phyloP scores from a whole-genome alignment of 2,797 vertebrate species.

The Denticeps clupeoides region DNA sequence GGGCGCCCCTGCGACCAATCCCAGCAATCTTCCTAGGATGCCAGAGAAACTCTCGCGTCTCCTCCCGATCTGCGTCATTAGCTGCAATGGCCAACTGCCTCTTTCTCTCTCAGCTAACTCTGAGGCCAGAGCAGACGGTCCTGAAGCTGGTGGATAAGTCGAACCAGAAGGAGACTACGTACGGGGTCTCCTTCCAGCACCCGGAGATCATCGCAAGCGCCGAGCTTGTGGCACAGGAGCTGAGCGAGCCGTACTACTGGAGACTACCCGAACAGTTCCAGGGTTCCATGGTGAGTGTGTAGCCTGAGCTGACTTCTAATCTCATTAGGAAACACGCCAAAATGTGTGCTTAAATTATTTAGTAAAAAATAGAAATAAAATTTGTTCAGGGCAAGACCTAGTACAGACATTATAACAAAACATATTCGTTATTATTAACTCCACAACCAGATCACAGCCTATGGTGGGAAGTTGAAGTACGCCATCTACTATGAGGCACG shows the following conservation, averaged over 20 bases:
- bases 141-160: slow-evolving; percentile 84
- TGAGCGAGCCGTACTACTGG: slow-evolving; percentile 90
- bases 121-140: slow-evolving; percentile 76
- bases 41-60: too few species aligned
- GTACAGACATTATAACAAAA: too few species aligned
- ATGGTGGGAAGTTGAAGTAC: slow-evolving; percentile 87
- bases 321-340: too few species aligned
- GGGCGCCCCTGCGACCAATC: too few species aligned
- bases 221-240: slow-evolving; percentile 63
- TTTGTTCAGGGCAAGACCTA: too few species aligned
- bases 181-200: slow-evolving; percentile 80
- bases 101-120: slow-evolving; percentile 55
- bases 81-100: too few species aligned
- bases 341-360: neutral
- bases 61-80: too few species aligned
- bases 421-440: too few species aligned
- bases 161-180: slow-evolving; percentile 61
- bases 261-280: slow-evolving; percentile 88
- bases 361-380: neutral
- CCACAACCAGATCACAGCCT: slow-evolving; percentile 69
- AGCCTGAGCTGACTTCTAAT: too few species aligned
- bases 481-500: slow-evolving; percentile 90
- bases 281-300: slow-evolving; percentile 73
- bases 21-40: too few species aligned
- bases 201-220: slow-evolving; percentile 85